Evolutionary conservation across 2,888 invertebrate species (phyloP), one percentile per base, ranked within the genome.

Genomic region (Onthophagus sagittarius): DNA sequence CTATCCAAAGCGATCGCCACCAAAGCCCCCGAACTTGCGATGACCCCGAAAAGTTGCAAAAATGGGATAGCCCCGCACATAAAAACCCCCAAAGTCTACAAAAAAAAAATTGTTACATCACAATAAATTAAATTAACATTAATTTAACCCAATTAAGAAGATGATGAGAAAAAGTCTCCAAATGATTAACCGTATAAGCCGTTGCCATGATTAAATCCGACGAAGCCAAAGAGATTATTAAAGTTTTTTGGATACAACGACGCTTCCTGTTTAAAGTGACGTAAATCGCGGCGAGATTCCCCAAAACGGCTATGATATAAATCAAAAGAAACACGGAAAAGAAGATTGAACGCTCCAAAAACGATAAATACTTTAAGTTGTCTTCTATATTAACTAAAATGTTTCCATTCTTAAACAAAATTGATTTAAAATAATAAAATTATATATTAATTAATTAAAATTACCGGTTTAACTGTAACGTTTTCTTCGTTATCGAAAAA

Each of bases 1-100:
- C 89, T 85, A 79, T 90, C 89, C 71, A 89, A 76, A 1, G 89
- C 89, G 15, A 90, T 88, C 13, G 86, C 85, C 9, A 88, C 85
- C 14, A 90, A 81, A 0, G 88, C 86, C 70, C 88, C 80, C 11
- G 89, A 88, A 77, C 88, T 88, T 0, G 85, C 86, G 53, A 88
- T 79, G 62, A 88, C 84, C 1, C 88, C 87, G 0, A 85, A 83
- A 0, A 87, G 86, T 77, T 88, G 88, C 0, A 86, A 77, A 77
- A 87, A 86, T 1, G 90, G 89, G 70, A 88, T 82, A 39, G 87
- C 81, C 15, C 82, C 81, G 76, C 90, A 90, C 83, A 88, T 80
- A 63, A 86, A 80, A 13, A 80, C 76, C 0, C 88, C 88, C 63
- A 88, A 79, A 2, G 81, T 82, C 88, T 89, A n/a, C n/a, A 33